These are phyloP conservation scores for Drosophila nigritarsus DNA, from an alignment of 2,888 invertebrate genomes.

Conservation along the genomic window DNA sequence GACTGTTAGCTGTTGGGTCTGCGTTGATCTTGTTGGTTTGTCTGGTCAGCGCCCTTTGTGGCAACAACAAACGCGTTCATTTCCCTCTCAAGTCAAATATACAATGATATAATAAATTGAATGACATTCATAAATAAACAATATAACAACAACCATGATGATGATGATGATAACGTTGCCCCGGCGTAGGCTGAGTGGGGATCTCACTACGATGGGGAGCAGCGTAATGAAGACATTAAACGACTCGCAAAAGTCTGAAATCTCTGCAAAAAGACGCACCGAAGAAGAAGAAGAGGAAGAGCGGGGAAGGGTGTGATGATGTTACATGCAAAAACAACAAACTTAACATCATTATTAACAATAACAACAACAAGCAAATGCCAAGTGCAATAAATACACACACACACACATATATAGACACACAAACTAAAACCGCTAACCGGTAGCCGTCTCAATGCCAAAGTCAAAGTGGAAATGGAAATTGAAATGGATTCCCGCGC, in stretches of 20 bases:
- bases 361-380: slow-evolving; percentile 67
- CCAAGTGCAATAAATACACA: slow-evolving; percentile 37
- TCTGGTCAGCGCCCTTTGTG: slow-evolving; percentile 71
- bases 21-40: slow-evolving; percentile 28
- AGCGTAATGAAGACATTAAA: slow-evolving; percentile 77
- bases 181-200: slow-evolving; percentile 42
- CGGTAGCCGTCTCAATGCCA: slow-evolving; percentile 52
- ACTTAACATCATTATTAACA: slow-evolving; percentile 75
- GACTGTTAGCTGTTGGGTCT: slow-evolving; percentile 14
- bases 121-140: slow-evolving; percentile 85
- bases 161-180: slow-evolving; percentile 21
- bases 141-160: slow-evolving; percentile 59
- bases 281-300: slow-evolving; percentile 26
- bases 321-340: slow-evolving; percentile 74
- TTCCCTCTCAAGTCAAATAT: slow-evolving; percentile 82
- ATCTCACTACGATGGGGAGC: slow-evolving; percentile 37
- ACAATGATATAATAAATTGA: slow-evolving; percentile 83
- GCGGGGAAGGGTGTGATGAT: slow-evolving; percentile 4
- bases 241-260: slow-evolving; percentile 30
- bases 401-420: neutral
- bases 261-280: slow-evolving; percentile 19
- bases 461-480: slow-evolving; percentile 32
- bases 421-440: slow-evolving; percentile 46
- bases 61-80: slow-evolving; percentile 78
- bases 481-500: slow-evolving; percentile 22